phyloP scores from a whole-genome alignment of 2,797 vertebrate species.

The Alectoris magna region DNA sequence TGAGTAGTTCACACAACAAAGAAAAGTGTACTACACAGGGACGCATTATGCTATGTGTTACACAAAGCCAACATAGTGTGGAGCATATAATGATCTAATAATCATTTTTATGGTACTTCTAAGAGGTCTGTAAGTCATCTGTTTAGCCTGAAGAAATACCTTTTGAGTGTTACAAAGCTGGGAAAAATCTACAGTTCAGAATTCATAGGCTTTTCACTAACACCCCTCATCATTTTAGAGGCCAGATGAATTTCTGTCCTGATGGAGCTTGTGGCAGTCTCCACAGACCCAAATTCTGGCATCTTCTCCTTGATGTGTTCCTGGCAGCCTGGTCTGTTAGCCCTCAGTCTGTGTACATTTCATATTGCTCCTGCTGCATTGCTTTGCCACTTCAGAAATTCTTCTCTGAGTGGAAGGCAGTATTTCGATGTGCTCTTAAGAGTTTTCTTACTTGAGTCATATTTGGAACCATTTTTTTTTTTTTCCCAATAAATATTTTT shows the following conservation, averaged over 20 bases:
- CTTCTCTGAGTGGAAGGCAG: not conserved
- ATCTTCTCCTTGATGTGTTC: not conserved
- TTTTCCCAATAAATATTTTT: not conserved
- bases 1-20: constrained; percentile 42
- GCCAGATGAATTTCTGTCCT: constrained; percentile 7
- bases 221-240: not conserved
- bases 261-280: not conserved
- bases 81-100: constrained; percentile 47
- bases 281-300: not conserved
- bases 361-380: not conserved
- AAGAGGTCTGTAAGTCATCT: constrained; percentile 58
- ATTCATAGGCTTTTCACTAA: constrained; percentile 30
- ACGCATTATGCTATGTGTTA: not conserved
- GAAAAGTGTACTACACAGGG: not conserved
- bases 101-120: constrained; percentile 20
- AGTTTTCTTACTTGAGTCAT: not conserved
- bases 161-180: constrained; percentile 26
- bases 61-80: not conserved
- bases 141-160: constrained; percentile 50
- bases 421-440: not conserved
- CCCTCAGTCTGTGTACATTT: not conserved
- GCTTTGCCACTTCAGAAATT: not conserved
- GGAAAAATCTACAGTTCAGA: constrained; percentile 26
- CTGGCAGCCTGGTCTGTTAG: not conserved
- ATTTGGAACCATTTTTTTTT: not conserved